Percentiles rank a stretch among this genome's conserved stretches.
Conservation (phyloP, 2,113 vertebrate genomes). For the Etheostoma cragini region DNA sequence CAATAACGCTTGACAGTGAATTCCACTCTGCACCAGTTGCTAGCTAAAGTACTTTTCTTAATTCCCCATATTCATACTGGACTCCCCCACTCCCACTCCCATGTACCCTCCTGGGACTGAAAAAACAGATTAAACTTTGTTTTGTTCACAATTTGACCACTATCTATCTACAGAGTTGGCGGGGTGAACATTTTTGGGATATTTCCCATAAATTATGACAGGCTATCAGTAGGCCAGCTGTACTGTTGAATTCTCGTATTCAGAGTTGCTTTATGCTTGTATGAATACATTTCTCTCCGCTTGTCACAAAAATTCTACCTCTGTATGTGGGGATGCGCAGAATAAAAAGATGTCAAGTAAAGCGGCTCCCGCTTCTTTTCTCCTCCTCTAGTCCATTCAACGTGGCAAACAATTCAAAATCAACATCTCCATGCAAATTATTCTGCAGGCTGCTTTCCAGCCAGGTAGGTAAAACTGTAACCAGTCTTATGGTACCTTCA, state of each 20-base stretch:
- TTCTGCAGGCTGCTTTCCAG: conserved; percentile 33
- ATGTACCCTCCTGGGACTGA: conserved; percentile 55
- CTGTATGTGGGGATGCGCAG: conserved; percentile 66
- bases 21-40: conserved; percentile 79
- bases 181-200: conserved; percentile 76
- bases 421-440: conserved; percentile 67
- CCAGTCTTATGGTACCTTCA: conserved; percentile 37
- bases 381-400: conserved; percentile 51
- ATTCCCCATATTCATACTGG: conserved; percentile 71
- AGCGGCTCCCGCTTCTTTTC: conserved; percentile 42
- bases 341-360: conserved; percentile 60
- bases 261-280: conserved; percentile 73
- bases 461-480: conserved; percentile 51
- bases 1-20: conserved; percentile 70
- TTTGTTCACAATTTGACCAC: conserved; percentile 53
- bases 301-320: conserved; percentile 70
- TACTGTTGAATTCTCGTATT: conserved; percentile 64
- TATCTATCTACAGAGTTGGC: conserved; percentile 54
- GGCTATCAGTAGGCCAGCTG: conserved; percentile 75
- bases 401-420: conserved; percentile 62
- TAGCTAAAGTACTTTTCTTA: conserved; percentile 75
- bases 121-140: conserved; percentile 65
- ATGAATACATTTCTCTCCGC: conserved; percentile 80
- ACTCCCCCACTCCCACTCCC: conserved; percentile 59
- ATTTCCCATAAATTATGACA: conserved; percentile 76